phyloP scores from a whole-genome alignment of 2,797 vertebrate species.

The Gila robusta region DNA sequence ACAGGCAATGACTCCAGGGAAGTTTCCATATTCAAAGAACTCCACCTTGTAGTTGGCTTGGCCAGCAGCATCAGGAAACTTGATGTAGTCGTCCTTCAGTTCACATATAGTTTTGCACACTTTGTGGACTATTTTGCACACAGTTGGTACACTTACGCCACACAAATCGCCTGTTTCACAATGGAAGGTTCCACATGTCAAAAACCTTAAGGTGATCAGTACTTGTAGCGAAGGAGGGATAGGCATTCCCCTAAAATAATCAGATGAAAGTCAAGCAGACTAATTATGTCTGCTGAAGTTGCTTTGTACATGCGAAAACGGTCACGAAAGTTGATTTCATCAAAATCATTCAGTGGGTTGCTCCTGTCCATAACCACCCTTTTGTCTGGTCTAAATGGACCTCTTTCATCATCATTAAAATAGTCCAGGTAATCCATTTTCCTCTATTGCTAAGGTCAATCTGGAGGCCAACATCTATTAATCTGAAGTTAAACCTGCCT shows the following conservation, averaged over 20 bases:
- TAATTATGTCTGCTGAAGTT: neutral
- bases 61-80: conserved; percentile 27
- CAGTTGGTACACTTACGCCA: neutral
- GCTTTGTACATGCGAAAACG: too few species aligned
- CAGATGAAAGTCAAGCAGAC: neutral
- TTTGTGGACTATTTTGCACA: conserved; percentile 30
- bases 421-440: too few species aligned
- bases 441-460: too few species aligned
- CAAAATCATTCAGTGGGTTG: neutral
- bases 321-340: neutral
- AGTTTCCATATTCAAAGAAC: conserved; percentile 41
- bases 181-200: neutral
- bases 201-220: neutral
- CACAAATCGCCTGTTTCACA: neutral
- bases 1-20: conserved; percentile 30
- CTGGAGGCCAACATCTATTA: too few species aligned
- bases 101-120: conserved; percentile 35
- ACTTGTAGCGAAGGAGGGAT: neutral
- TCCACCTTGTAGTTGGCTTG: conserved; percentile 38
- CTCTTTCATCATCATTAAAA: too few species aligned
- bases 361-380: neutral
- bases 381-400: neutral
- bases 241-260: neutral
- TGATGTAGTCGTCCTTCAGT: conserved; percentile 38
- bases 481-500: too few species aligned